Evolutionary conservation across 2,113 vertebrate species (phyloP), one percentile per base, ranked within the genome.

Genomic region (Varanus komodoensis): DNA sequence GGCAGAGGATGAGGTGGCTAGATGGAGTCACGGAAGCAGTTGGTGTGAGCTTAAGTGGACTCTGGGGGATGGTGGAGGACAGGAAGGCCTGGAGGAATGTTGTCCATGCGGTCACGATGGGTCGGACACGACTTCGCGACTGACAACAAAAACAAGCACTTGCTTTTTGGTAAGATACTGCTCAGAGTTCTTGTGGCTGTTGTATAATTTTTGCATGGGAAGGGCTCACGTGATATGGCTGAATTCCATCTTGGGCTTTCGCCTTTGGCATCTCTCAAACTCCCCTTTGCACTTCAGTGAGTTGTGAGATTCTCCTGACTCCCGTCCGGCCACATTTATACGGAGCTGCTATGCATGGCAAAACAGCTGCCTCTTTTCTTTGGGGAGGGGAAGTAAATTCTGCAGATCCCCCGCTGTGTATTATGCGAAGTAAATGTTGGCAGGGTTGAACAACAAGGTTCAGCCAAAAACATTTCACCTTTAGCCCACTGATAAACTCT

Each of bases 191-290:
- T 2, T 0, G 0, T 52, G 71, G 74, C 61, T 80, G 88, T 61
- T 80, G 75, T 88, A 25, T 21, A 29, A 61, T 67, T 48, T 34
- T 78, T 86, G 81, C 80, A 29, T 78, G 80, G 87, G 68, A 78
- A 90, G 48, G 32, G 34, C 68, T 2, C 54, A 68, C 19, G 1
- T 38, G 6, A 88, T 81, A 87, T 85, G 87, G 38, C 8, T 29
- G 54, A 68, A 78, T 89, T 93, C 80, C 82, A 82, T 0, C 34
- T 67, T n/a, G 12, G 67, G 68, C 79, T 82, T 32, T 0, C 84
- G 29, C 50, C 6, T 48, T 91, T 92, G 89, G 29, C 82, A 93
- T 86, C 78, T 15, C 2, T 71, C 71, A 90, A 90, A 90, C 27
- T n/a, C 90, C 67, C 38, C 25, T 27, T 19, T 5, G 64, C 54